Conservation (phyloP, 1,140 invertebrate species). For the Drosophila navojoa region DNA sequence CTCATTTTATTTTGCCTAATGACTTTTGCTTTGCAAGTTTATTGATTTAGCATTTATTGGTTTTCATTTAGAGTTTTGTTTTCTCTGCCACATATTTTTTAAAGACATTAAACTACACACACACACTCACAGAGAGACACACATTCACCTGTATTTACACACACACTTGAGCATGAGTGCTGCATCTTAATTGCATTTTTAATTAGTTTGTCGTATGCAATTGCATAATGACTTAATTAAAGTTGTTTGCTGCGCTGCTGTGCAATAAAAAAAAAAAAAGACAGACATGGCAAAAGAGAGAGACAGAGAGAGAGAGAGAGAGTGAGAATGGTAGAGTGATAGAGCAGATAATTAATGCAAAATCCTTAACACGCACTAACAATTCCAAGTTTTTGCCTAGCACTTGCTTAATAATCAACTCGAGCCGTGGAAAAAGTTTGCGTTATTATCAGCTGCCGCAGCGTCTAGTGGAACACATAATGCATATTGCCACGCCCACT, state of each 20-base stretch:
- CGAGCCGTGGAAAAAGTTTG: conserved; percentile 68
- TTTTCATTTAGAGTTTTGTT: conserved; percentile 19
- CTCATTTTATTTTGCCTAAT: neutral
- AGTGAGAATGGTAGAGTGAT: neutral
- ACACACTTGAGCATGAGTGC: conserved; percentile 1
- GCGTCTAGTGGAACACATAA: conserved; percentile 49
- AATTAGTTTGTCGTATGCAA: conserved; percentile 73
- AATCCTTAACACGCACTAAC: conserved; percentile 80
- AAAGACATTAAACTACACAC: neutral
- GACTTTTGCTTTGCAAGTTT: conserved; percentile 16
- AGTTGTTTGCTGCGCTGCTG: conserved; percentile 47
- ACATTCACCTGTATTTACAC: neutral
- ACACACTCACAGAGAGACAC: neutral
- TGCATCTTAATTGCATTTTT: conserved; percentile 63
- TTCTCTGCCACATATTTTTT: neutral
- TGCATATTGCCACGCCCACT: conserved; percentile 41
- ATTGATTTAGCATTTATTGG: conserved; percentile 40
- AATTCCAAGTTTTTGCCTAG: conserved; percentile 71
- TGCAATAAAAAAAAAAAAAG: conserved; percentile 3
- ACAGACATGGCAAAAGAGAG: neutral
- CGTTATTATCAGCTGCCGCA: conserved; percentile 57
- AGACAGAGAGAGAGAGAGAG: neutral
- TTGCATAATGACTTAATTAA: conserved; percentile 78
- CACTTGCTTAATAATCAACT: conserved; percentile 71
- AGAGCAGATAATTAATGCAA: conserved; percentile 75